Evolutionary conservation across 2,797 vertebrate species (phyloP), one percentile per base, ranked within the genome.

Genomic region (Saxicola maurus): DNA sequence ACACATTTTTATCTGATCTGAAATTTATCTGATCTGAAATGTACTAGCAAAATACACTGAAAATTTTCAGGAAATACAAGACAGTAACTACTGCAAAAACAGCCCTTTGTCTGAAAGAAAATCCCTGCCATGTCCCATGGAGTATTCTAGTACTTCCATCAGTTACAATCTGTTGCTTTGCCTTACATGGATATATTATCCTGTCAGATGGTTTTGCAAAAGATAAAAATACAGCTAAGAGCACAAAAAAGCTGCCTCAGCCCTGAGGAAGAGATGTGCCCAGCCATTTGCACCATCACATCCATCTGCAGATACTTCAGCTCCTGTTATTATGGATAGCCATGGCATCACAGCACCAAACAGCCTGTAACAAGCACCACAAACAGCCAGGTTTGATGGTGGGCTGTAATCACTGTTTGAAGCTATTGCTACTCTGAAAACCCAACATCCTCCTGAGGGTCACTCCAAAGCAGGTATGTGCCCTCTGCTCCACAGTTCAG

Each of bases 51-150:
- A 93, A 87, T 3, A 43, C 60, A 60, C 0, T 79, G 49, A 69
- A 60, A 48, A 30, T 16, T 17, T 49, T 45, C 65, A 76, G 28
- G 33, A 82, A 57, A 86, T 23, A 35, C 48, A 61, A 62, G 64
- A 61, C 43, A 55, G 51, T 31, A 75, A 43, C 67, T 65, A 33
- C 72, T 79, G 40, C 56, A 85, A 87, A 59, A 85, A 82, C 60
- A 85, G 56, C 24, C 27, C 28, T 87, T 62, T 86, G 49, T 60
- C 48, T 28, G 45, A 61, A 48, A 65, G 43, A 65, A 89, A 75
- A 76, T 42, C 75, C 65, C 60, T 51, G 64, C 71, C 1, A 1
- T 11, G 56, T 79, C 25, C 56, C 23, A n/a, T 3, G 30, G 1
- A 51, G 51, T 61, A 46, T 67, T 86, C 55, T 67, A 75, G 62